phyloP scores from a whole-genome alignment of 2,113 vertebrate species.

The Ophthalmolycus amberensis region DNA sequence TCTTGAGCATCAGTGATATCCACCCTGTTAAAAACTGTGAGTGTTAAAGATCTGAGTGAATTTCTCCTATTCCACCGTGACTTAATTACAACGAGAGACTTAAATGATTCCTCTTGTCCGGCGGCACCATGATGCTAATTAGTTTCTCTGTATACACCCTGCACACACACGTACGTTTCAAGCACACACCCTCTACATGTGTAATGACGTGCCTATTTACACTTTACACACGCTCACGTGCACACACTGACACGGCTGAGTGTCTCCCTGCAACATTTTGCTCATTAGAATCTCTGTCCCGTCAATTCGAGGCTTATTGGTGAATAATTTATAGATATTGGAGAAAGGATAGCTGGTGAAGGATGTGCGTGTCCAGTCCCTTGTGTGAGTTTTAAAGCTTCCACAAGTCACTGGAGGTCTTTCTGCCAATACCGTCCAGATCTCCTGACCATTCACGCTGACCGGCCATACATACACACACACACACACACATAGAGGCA shows the following conservation, averaged over 20 bases:
- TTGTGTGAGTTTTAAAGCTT: constrained; percentile 68
- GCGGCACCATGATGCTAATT: constrained; percentile 53
- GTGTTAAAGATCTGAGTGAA: constrained; percentile 23
- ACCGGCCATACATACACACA: constrained; percentile 12
- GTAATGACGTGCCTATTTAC: constrained; percentile 58
- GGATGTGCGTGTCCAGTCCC: constrained; percentile 54
- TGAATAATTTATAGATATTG: constrained; percentile 76
- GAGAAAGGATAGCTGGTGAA: constrained; percentile 42
- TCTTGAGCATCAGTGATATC: not conserved
- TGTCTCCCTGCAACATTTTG: constrained; percentile 62
- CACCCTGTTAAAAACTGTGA: constrained; percentile 2
- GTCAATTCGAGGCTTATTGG: constrained; percentile 63
- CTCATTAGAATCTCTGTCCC: constrained; percentile 70
- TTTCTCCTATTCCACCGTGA: constrained; percentile 43
- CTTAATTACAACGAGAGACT: constrained; percentile 57
- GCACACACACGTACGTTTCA: not conserved
- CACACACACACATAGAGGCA: constrained; percentile 5
- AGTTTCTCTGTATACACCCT: constrained; percentile 37
- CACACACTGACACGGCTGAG: constrained; percentile 45
- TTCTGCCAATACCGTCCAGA: constrained; percentile 65
- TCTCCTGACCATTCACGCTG: constrained; percentile 43
- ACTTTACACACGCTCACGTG: constrained; percentile 42
- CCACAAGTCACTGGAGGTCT: constrained; percentile 47
- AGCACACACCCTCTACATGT: constrained; percentile 34
- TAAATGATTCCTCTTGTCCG: constrained; percentile 63